Conservation (phyloP, 2,888 invertebrate species). For the Camponotus fellah region DNA sequence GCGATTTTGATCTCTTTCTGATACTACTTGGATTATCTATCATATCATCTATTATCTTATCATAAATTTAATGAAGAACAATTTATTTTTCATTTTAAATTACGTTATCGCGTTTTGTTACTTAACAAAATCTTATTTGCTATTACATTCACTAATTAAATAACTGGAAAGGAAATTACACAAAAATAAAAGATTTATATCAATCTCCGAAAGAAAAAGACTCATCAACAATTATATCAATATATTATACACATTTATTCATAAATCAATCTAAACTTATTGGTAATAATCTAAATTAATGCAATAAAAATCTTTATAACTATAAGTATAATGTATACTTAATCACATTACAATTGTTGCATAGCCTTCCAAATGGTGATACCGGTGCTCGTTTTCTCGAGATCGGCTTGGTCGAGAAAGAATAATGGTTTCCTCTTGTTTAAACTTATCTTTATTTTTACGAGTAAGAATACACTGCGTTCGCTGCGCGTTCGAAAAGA, state of each 20-base stretch:
- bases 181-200: background rate
- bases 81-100: conserved; percentile 13
- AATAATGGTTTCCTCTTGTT: no score
- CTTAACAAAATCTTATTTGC: background rate
- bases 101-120: conserved; percentile 21
- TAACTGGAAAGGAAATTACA: background rate
- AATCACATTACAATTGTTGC: background rate
- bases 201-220: background rate
- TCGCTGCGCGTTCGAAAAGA: no score
- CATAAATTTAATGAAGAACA: conserved; percentile 31
- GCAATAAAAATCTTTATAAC: background rate
- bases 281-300: conserved; percentile 26
- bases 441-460: no score
- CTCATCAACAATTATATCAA: background rate
- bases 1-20: conserved; percentile 8
- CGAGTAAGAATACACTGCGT: no score
- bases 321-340: background rate
- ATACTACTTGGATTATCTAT: conserved; percentile 44
- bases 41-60: conserved; percentile 68
- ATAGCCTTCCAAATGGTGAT: no score
- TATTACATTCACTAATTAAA: conserved; percentile 15
- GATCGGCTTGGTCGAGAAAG: no score
- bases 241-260: background rate
- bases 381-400: no score
- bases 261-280: background rate